Evolutionary conservation across 2,113 vertebrate genomes (phyloP), one percentile per base, ranked within the genome.

Genomic region (Canis aureus): DNA sequence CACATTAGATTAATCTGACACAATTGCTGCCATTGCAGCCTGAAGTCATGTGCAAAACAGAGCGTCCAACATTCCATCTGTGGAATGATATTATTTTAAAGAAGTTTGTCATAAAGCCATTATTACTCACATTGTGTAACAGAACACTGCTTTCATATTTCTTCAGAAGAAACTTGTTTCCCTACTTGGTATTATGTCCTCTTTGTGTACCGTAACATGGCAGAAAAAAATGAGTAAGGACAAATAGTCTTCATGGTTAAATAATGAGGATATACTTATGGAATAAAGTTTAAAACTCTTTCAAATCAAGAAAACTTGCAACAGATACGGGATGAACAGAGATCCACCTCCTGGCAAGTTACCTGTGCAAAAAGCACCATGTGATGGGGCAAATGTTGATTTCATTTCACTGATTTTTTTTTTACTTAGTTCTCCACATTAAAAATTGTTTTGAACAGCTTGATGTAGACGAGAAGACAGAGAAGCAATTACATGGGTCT

Each of bases 341-440:
- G 11, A 51, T 49, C 17, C 7, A 57, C 32, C 35, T 43, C 71
- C 59, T 69, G 67, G n/a, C 3, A 62, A 66, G 20, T 76, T 57
- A 69, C 32, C 25, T 91, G 27, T 94, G n/a, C 78, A 59, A 86
- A 83, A 90, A 67, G 27, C 19, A 67, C 20, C 2, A 7, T 13
- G 32, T 91, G 82, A 55, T 51, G 5, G 11, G 29, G 43, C 51
- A 81, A 60, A 69, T 94, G 67, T 84, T 86, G 91, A 93, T 79
- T 78, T 79, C 43, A 35, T 80, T 94, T 87, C 67, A 95, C 49
- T 80, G 51, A 95, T 43, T 78, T 87, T 87, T 57, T 86, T 83
- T 38, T 38, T 19, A 60, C 20, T 76, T 79, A 74, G 15, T 66
- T 95, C 7, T 90, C 43, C 23, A 59, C 29, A 78, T 73, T 76